Evolutionary conservation across 2,797 vertebrate species (phyloP).

Genomic region (Trematomus bernacchii): DNA sequence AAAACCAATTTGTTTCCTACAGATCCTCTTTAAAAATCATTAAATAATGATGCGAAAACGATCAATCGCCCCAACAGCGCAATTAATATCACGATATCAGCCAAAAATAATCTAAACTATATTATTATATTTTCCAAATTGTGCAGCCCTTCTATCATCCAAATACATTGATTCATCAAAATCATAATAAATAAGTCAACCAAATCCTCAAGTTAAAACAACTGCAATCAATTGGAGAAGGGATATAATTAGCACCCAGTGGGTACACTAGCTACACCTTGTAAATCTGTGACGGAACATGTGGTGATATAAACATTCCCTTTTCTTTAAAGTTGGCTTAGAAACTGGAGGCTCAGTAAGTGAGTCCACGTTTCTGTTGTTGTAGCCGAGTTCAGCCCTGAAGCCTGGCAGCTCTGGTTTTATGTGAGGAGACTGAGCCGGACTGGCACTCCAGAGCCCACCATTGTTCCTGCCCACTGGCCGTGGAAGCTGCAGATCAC

Average conservation of each 20-base stretch:
- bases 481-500: slow-evolving; percentile 38
- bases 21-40: no score
- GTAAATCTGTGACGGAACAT: background rate
- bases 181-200: background rate
- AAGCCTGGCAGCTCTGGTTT: slow-evolving; percentile 43
- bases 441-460: slow-evolving; percentile 32
- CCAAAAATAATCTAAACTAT: no score
- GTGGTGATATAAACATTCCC: background rate
- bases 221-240: background rate
- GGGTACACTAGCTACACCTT: background rate
- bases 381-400: slow-evolving; percentile 19
- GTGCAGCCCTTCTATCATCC: background rate
- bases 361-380: slow-evolving; percentile 36
- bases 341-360: background rate
- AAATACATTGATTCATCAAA: background rate
- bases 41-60: no score
- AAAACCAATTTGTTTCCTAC: no score
- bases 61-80: no score
- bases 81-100: no score
- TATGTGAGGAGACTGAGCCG: slow-evolving; percentile 44
- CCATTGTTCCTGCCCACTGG: slow-evolving; percentile 70
- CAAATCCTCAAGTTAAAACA: background rate
- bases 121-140: no score
- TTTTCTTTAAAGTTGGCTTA: background rate
- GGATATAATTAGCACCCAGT: background rate